Conservation (phyloP, 2,888 invertebrate genomes). For the Thera britannica region DNA sequence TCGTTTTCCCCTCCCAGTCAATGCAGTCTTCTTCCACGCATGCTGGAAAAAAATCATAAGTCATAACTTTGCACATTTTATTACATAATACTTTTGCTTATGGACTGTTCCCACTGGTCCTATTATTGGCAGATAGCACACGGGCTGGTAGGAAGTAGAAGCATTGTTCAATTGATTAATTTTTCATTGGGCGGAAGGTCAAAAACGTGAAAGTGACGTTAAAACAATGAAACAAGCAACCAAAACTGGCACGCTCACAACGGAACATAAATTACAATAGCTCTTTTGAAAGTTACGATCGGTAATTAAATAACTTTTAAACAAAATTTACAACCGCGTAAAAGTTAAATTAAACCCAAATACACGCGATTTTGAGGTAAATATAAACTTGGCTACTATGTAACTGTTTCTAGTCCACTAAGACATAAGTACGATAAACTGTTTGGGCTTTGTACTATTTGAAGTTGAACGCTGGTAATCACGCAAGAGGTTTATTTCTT, state of each 20-base stretch:
- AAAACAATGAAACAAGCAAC: not conserved
- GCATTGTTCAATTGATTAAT: no score
- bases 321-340: constrained; percentile 10
- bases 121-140: not conserved
- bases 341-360: not conserved
- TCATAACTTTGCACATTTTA: not conserved
- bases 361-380: constrained; percentile 6
- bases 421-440: no score
- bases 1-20: constrained; percentile 92
- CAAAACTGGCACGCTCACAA: not conserved
- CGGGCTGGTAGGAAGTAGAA: no score
- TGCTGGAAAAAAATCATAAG: constrained; percentile 66
- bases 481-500: no score
- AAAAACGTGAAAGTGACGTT: not conserved
- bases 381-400: constrained; percentile 10
- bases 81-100: not conserved
- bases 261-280: not conserved
- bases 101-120: not conserved
- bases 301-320: not conserved
- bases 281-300: not conserved
- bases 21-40: constrained; percentile 91
- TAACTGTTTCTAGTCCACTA: not conserved
- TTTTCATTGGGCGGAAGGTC: no score
- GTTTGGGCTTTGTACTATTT: no score
- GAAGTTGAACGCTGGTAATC: no score